phyloP scores from a whole-genome alignment of 2,888 invertebrate species.

The Cryptops parisi region DNA sequence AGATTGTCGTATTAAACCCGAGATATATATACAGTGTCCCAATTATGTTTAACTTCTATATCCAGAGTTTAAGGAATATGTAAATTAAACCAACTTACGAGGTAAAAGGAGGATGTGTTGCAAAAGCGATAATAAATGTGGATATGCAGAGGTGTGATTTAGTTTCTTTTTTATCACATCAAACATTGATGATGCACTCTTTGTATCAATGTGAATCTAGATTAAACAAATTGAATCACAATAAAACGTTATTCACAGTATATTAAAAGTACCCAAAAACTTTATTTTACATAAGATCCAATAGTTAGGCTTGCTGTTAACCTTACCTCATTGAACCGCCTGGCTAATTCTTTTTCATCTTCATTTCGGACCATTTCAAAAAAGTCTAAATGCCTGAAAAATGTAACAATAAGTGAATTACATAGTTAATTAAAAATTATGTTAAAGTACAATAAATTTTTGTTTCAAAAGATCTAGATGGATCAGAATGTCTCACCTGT shows the following conservation, averaged over 20 bases:
- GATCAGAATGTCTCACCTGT: too few relatives aligned
- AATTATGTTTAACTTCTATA: not conserved
- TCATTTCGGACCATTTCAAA: constrained; percentile 97
- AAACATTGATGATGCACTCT: constrained; percentile 85
- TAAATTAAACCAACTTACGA: constrained; percentile 45
- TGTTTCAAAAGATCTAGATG: not conserved
- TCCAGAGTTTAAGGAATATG: constrained; percentile 1
- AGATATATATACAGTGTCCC: not conserved
- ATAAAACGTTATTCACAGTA: not conserved
- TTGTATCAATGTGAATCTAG: constrained; percentile 76
- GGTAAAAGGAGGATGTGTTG: constrained; percentile 77
- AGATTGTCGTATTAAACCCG: too few relatives aligned
- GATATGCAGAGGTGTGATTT: constrained; percentile 82
- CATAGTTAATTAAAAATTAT: not conserved
- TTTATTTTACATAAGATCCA: too few relatives aligned
- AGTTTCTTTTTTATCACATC: constrained; percentile 74
- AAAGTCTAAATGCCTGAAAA: constrained; percentile 77
- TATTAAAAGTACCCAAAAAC: too few relatives aligned
- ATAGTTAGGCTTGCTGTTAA: constrained; percentile 9
- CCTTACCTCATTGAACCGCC: constrained; percentile 62
- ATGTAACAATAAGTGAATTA: too few relatives aligned
- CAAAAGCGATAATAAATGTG: constrained; percentile 76
- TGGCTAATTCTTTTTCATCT: constrained; percentile 84
- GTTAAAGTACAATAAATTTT: not conserved
- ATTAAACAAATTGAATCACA: constrained; percentile 12